Evolutionary conservation across 2,797 vertebrate species (phyloP), one percentile per base, ranked within the genome.

Genomic region (Phrynocephalus guinanensis): DNA sequence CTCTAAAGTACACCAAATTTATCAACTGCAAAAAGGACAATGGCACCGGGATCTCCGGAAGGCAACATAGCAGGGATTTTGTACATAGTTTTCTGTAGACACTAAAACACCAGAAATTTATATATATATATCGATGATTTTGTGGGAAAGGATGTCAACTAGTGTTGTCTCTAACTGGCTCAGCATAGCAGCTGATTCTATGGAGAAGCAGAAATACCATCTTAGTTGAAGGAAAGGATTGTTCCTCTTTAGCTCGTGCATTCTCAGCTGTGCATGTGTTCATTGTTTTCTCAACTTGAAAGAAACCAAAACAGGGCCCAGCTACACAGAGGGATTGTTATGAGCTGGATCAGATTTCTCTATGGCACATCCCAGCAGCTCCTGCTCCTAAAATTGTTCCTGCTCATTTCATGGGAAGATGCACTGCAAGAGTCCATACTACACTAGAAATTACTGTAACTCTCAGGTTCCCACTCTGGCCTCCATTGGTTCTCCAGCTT

Each of bases 261-360:
- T 78, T 90, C 87, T 93, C 93, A 95, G 95, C 93, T 95, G 92
- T 94, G 89, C 33, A 0, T 87, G 71, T 86, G 78, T 90, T 93
- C 60, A n/a, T 91, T 75, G 15, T 9, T 84, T 93, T 84, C 88
- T 92, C 81, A 90, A 87, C 90, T 93, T 92, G 87, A 90, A 48
- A 76, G 83, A 91, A 92, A 90, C 84, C 52, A 79, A 90, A 93
- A 92, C 82, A 92, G 60, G 18, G 60, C 15, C 60, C 10, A 63
- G 18, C 60, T 22, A 22, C 18, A 63, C 18, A 63, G 18, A 63
- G 60, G 20, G 60, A 18, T 63, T 63, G 60, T 63, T 63, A 20
- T 5, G 18, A 63, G 60, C 20, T 63, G 60, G 18, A 20, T 63
- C 60, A 63, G 15, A 63, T 5, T 63, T 63, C 20, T 63, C 15